Conservation (phyloP, 2,888 invertebrate species). For the Tenthredo amoena region DNA sequence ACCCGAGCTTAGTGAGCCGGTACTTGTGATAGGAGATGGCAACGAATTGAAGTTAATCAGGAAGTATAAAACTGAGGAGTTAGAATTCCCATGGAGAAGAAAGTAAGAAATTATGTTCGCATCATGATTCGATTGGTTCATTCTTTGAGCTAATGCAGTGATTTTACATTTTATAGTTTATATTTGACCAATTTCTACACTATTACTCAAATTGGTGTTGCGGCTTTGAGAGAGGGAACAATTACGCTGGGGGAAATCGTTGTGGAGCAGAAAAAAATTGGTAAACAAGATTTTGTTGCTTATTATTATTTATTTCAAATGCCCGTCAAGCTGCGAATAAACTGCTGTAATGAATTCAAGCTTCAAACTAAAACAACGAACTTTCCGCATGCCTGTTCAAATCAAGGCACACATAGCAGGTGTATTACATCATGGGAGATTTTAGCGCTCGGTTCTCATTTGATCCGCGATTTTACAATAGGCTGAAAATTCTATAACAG, state of each 20-base stretch:
- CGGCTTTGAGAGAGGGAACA: conserved; percentile 63
- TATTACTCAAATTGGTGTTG: conserved; percentile 72
- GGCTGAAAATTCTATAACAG: conserved; percentile 17
- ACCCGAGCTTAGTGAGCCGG: conserved; percentile 52
- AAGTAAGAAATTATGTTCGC: conserved; percentile 64
- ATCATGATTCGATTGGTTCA: not conserved
- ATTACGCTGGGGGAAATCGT: conserved; percentile 72
- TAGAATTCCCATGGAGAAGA: conserved; percentile 68
- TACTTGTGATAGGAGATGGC: conserved; percentile 66
- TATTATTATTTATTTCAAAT: not conserved
- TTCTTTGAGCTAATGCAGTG: not conserved
- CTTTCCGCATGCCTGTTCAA: conserved; percentile 47
- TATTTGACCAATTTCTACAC: conserved; percentile 67
- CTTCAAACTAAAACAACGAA: conserved; percentile 3
- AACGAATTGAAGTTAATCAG: conserved; percentile 64
- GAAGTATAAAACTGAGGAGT: conserved; percentile 62
- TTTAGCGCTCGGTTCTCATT: conserved; percentile 56
- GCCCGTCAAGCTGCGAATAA: conserved; percentile 5
- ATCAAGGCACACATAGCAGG: conserved; percentile 56
- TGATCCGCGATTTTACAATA: not conserved
- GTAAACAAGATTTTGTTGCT: not conserved
- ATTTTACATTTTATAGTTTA: conserved; percentile 41
- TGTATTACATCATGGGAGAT: conserved; percentile 63
- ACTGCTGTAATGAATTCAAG: conserved; percentile 23
- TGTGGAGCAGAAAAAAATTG: conserved; percentile 64